Evolutionary conservation across 1,140 invertebrate species (phyloP).

Genomic region (Trachelipus rathkii): DNA sequence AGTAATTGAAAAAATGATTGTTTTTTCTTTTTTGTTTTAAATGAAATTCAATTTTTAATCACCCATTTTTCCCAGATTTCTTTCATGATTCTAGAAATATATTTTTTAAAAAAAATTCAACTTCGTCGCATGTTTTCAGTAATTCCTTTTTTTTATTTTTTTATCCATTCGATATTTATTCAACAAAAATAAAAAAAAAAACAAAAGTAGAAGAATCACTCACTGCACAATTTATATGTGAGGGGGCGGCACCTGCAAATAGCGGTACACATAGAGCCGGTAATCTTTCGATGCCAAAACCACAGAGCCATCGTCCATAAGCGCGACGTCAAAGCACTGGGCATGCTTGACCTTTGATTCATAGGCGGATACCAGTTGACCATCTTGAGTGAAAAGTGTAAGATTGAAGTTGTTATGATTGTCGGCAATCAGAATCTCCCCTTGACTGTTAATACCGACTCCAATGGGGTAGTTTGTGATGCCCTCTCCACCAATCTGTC

Average conservation of each 20-base stretch:
- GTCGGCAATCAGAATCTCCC: constrained; percentile 96
- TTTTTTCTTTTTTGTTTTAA: too few relatives aligned
- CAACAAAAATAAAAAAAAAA: too few relatives aligned
- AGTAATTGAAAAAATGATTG: too few relatives aligned
- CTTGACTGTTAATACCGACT: constrained; percentile 92
- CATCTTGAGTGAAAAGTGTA: constrained; percentile 95
- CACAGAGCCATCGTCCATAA: constrained; percentile 99
- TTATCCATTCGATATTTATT: too few relatives aligned
- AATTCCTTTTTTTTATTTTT: too few relatives aligned
- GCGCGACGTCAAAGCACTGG: constrained; percentile 97
- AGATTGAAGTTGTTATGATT: constrained; percentile 99
- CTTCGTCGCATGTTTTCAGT: too few relatives aligned
- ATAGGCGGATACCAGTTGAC: constrained; percentile 88
- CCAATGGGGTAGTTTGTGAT: constrained; percentile 99
- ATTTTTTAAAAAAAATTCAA: too few relatives aligned
- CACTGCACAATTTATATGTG: constrained; percentile 2
- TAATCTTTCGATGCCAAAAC: constrained; percentile 99
- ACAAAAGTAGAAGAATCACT: neutral
- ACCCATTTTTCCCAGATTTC: too few relatives aligned
- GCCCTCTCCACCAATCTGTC: constrained; percentile 97
- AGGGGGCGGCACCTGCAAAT: constrained; percentile 60
- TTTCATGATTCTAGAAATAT: too few relatives aligned
- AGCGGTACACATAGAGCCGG: constrained; percentile 96
- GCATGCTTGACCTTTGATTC: constrained; percentile 99
- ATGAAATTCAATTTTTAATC: too few relatives aligned